Conservation (phyloP, 2,888 invertebrate genomes). For the Plagodis dolabraria region DNA sequence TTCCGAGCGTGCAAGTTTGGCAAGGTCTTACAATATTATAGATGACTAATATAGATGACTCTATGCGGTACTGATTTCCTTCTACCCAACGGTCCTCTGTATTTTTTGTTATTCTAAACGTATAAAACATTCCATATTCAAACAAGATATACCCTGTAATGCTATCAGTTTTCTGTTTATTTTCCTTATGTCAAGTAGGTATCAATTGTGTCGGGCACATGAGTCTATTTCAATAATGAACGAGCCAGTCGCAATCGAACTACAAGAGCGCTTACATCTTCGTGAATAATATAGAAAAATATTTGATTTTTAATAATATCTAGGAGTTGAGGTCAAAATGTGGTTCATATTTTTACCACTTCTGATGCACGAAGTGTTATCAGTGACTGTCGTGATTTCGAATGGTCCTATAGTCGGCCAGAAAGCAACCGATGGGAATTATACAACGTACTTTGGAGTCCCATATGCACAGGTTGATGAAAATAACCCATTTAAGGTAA, state of each 20-base stretch:
- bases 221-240: neutral
- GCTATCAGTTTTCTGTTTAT: constrained; percentile 4
- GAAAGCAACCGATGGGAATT: constrained; percentile 48
- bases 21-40: too few species aligned
- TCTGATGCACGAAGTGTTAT: constrained; percentile 1
- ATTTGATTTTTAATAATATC: too few species aligned
- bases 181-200: neutral
- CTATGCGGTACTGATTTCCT: too few species aligned
- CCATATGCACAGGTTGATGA: constrained; percentile 63
- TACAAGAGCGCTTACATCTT: neutral
- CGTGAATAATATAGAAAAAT: too few species aligned
- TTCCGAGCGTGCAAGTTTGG: too few species aligned
- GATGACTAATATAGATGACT: too few species aligned
- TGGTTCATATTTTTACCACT: neutral
- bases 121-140: too few species aligned
- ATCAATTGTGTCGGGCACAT: neutral
- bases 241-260: neutral
- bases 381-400: constrained; percentile 40
- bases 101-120: too few species aligned
- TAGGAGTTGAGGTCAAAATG: neutral
- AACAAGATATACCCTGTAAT: constrained; percentile 1
- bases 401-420: constrained; percentile 53
- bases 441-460: constrained; percentile 62
- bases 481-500: constrained; percentile 64
- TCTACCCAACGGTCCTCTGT: too few species aligned